Evolutionary conservation across 2,888 invertebrate genomes (phyloP).

Genomic region (Rhimphoctona megacephalus): DNA sequence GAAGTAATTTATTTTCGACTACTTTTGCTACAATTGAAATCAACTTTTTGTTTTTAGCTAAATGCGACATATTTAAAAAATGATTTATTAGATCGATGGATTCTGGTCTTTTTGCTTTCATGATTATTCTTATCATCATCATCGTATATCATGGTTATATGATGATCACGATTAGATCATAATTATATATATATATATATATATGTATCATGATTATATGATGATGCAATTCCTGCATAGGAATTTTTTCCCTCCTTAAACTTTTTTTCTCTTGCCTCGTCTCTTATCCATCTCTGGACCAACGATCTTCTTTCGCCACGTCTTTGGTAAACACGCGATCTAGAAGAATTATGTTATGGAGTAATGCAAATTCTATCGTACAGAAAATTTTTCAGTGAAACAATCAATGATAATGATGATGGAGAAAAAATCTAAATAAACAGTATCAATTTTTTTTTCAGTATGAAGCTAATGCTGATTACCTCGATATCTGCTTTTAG

Average conservation of each 20-base stretch:
- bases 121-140: too few relatives aligned
- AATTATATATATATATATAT: too few relatives aligned
- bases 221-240: too few relatives aligned
- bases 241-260: not conserved
- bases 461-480: not conserved
- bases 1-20: too few relatives aligned
- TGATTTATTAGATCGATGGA: not conserved
- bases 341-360: not conserved
- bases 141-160: too few relatives aligned
- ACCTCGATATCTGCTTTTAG: not conserved
- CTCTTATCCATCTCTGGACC: conserved; percentile 47
- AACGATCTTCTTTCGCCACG: conserved; percentile 53
- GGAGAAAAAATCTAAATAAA: not conserved
- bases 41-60: not conserved
- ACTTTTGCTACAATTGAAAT: too few relatives aligned
- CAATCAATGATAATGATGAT: not conserved
- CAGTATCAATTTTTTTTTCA: conserved; percentile 4
- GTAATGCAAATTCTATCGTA: not conserved
- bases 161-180: too few relatives aligned
- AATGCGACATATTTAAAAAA: too few relatives aligned
- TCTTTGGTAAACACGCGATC: conserved; percentile 26
- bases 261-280: conserved; percentile 17
- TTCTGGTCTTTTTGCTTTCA: too few relatives aligned
- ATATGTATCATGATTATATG: too few relatives aligned
- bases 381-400: not conserved